Base-by-base conservation (phyloP, 2,797 vertebrate genomes). In the Acridotheres tristis region DNA sequence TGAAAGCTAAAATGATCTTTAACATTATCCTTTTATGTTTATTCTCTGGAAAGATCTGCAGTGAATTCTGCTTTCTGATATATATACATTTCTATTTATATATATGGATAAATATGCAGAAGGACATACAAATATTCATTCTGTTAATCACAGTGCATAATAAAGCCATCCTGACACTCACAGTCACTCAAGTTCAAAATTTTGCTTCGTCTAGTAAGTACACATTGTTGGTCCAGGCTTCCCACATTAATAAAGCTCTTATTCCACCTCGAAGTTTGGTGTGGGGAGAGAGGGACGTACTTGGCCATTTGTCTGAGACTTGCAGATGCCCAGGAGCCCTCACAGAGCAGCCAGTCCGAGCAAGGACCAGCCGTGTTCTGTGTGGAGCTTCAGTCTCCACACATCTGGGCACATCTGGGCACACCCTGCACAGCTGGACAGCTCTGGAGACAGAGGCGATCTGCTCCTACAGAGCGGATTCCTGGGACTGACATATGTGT, bases 11-110 rank as follows among this genome's bases (percentile, higher is more conserved):
- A 95, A 90, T 1, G 0, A 86, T 80, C 91, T 96, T 91, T 91
- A 92, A 83, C n/a, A 69, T 93, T 89, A 79, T 40, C 65, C 34
- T 97, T 96, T 94, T 79, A 86, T 38, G 9, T 71, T 95, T 96
- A 94, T 79, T 85, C 78, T 95, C 87, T 93, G 53, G 50, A 75
- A 95, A 80, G 62, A 68, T 20, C 50, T 82, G 11, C 30, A 82
- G 58, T 62, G 65, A 74, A 85, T 87, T 80, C 42, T 73, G 69
- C 87, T 85, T 72, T n/a, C 30, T 85, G 40, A 48, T 80, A 71
- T 47, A 72, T 42, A 62, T 29, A 15, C 2, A 36, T 59, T 14
- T 32, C 40, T 47, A 29, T 23, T 8, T 30, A 29, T 7, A 10
- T 8, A 6, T 1, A 19, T 4, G 16, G 12, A 53, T 1, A n/a